A percentile compares a stretch with the other conserved stretches of the same genome.
Evolutionary conservation across 2,113 vertebrate species (phyloP).

Genomic region (cattle (Bos taurus)): ARS-UCD2.0 NC_037328.1:10714501-10715000

Average conservation of each 20-base stretch:
- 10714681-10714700: not conserved
- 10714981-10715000: constrained; percentile 16
- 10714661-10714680: not conserved
- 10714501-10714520: not conserved
- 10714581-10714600: not conserved
- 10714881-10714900: not conserved
- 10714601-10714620: not conserved
- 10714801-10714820: not conserved
- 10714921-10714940: not conserved
- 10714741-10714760: not conserved
- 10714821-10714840: not conserved
- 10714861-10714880: not conserved
- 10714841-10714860: not conserved
- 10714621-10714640: not conserved
- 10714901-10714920: not conserved
- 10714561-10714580: not conserved
- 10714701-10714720: not conserved
- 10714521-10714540: not conserved
- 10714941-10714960: not conserved
- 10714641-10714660: not conserved
- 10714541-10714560: not conserved
- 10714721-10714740: not conserved
- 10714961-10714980: not conserved
- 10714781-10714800: not conserved
- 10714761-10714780: not conserved